Evolutionary conservation across 2,797 vertebrate species (phyloP).

Genomic region (Chelmon rostratus): DNA sequence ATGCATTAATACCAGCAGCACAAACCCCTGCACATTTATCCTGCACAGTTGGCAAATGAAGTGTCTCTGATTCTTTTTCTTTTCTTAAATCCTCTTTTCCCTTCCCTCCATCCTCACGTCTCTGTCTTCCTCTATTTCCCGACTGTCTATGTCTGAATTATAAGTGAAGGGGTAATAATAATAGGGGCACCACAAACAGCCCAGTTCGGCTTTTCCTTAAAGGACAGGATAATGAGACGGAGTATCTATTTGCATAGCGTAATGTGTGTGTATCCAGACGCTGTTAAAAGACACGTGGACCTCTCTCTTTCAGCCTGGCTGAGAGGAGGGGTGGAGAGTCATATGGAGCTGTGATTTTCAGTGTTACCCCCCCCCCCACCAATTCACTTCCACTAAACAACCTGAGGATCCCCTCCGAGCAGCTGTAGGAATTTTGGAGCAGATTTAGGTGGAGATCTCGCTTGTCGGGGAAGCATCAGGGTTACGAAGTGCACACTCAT

Average conservation of each 20-base stretch:
- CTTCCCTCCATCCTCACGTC: constrained; percentile 26
- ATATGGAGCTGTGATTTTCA: constrained; percentile 14
- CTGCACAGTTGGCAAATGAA: constrained; percentile 33
- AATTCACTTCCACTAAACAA: constrained; percentile 17
- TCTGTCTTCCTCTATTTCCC: constrained; percentile 55
- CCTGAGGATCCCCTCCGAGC: background rate
- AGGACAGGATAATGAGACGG: constrained; percentile 87
- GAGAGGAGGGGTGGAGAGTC: constrained; percentile 33
- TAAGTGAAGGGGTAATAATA: constrained; percentile 78
- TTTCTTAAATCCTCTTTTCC: constrained; percentile 38
- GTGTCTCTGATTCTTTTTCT: constrained; percentile 38
- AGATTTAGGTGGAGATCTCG: background rate
- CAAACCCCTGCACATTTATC: constrained; percentile 25
- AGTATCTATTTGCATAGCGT: constrained; percentile 86
- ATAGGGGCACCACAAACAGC: constrained; percentile 78
- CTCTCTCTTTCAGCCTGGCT: constrained; percentile 48
- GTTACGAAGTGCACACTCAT: constrained; percentile 50
- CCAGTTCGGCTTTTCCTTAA: constrained; percentile 81
- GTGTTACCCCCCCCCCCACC: background rate
- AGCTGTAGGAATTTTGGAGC: background rate
- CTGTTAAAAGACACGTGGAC: constrained; percentile 75
- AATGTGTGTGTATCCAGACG: constrained; percentile 84
- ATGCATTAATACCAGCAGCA: constrained; percentile 12
- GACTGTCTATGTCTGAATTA: constrained; percentile 79
- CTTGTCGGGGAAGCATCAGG: background rate